Conservation (phyloP, 2,888 invertebrate genomes). For the Dorcus parallelipipedus region DNA sequence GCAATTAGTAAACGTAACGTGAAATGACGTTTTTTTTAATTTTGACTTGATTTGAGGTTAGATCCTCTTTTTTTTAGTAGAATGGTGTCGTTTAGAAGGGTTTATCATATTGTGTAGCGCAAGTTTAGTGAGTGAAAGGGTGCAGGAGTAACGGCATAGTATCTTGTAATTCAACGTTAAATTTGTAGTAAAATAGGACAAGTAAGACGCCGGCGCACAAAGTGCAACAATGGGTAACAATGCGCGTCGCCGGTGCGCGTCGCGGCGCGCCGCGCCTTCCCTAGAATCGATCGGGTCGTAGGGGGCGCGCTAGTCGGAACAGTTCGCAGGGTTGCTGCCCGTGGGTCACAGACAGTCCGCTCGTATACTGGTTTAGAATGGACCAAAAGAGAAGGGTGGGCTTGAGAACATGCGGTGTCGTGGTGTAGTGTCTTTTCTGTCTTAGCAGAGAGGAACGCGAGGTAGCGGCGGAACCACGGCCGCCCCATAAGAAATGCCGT, state of each 20-base stretch:
- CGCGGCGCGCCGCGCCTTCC: slow-evolving; percentile 47
- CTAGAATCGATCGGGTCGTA: slow-evolving; percentile 40
- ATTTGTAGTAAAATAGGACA: slow-evolving; percentile 14
- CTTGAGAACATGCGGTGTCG: slow-evolving; percentile 39
- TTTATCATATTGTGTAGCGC: no score
- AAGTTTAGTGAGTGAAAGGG: neutral
- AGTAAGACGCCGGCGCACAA: slow-evolving; percentile 17
- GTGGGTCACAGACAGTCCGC: slow-evolving; percentile 42
- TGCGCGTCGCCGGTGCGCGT: slow-evolving; percentile 21
- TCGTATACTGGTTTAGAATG: slow-evolving; percentile 44
- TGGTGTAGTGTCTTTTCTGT: slow-evolving; percentile 22
- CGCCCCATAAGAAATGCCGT: slow-evolving; percentile 66
- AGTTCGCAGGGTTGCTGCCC: slow-evolving; percentile 47
- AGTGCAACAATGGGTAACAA: slow-evolving; percentile 14
- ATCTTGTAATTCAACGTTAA: slow-evolving; percentile 15
- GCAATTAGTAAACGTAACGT: no score
- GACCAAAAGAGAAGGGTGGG: slow-evolving; percentile 43
- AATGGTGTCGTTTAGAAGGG: no score
- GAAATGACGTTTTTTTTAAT: no score
- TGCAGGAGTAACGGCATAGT: slow-evolving; percentile 18
- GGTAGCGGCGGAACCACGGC: slow-evolving; percentile 44
- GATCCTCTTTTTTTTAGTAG: no score
- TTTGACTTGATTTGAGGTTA: no score
- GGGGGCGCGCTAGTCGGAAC: slow-evolving; percentile 42
- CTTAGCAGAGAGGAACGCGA: slow-evolving; percentile 24